Percentiles rank a stretch among this genome's conserved stretches.
These are phyloP conservation scores for Ctena decussata DNA, from an alignment of 2,888 invertebrate species.

Conservation along the genomic window DNA sequence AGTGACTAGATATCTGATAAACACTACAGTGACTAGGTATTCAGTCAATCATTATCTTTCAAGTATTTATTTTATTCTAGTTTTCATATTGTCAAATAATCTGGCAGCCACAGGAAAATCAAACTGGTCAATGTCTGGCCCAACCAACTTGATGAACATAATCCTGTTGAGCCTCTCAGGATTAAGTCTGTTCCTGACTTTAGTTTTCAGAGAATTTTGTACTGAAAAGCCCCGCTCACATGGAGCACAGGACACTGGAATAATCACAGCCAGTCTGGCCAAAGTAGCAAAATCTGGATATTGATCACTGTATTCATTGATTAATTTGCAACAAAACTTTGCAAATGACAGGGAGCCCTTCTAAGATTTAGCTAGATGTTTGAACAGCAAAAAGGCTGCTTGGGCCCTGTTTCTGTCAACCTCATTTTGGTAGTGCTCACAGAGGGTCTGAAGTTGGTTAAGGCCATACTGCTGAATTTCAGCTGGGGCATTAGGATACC, in stretches of 20 bases:
- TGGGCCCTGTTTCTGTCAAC: constrained; percentile 13
- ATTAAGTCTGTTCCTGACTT: constrained; percentile 35
- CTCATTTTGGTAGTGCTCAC: not conserved
- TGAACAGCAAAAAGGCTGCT: constrained; percentile 21
- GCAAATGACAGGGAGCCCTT: constrained; percentile 1
- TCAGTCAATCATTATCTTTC: too few relatives aligned
- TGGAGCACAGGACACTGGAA: constrained; percentile 26
- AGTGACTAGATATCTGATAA: too few relatives aligned
- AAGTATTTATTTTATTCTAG: not conserved
- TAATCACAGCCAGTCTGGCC: constrained; percentile 3
- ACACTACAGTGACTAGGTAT: too few relatives aligned
- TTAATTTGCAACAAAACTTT: not conserved
- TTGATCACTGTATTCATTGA: constrained; percentile 9
- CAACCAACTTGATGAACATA: constrained; percentile 21
- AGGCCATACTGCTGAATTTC: constrained; percentile 7
- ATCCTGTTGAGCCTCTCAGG: constrained; percentile 32
- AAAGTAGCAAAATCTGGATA: constrained; percentile 31
- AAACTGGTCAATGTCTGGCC: constrained; percentile 22
- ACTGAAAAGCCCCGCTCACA: constrained; percentile 36
- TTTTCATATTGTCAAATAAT: not conserved
- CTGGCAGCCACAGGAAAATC: constrained; percentile 47
- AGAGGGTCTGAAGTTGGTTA: not conserved
- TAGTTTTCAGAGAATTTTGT: constrained; percentile 32
- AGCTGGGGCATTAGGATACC: constrained; percentile 22
- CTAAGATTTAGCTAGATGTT: constrained; percentile 25